Evolutionary conservation across 2,113 vertebrate genomes (phyloP).

Genomic region (Sturnus vulgaris): DNA sequence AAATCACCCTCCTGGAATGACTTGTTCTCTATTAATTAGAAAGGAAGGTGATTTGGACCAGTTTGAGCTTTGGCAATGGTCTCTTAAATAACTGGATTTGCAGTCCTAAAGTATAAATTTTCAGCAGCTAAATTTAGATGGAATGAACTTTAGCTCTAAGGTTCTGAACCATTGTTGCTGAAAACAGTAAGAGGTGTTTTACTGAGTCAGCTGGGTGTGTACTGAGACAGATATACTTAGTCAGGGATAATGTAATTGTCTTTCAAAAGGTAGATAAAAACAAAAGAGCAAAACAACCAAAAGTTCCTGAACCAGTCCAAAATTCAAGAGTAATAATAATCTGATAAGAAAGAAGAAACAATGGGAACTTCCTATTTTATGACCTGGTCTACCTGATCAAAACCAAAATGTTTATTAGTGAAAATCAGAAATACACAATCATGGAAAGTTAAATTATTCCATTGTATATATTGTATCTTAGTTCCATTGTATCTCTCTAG

Average conservation of each 20-base stretch:
- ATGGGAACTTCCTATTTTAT: background rate
- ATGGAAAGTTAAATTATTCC: background rate
- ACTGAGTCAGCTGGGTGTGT: background rate
- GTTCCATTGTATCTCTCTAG: background rate
- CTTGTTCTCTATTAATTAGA: background rate
- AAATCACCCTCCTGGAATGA: background rate
- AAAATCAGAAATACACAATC: background rate
- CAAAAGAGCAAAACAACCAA: background rate
- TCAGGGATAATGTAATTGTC: background rate
- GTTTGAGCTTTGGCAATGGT: background rate
- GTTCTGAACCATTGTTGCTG: background rate
- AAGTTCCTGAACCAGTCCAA: background rate
- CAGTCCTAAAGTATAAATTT: background rate
- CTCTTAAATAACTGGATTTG: background rate
- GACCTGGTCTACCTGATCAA: background rate
- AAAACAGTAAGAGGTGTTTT: background rate
- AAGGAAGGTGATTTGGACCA: background rate
- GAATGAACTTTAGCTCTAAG: background rate
- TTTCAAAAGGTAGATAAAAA: background rate
- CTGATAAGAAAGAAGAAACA: background rate
- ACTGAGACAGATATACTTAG: background rate
- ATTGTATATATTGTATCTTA: background rate
- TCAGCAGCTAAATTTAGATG: background rate
- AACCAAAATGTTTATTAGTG: background rate
- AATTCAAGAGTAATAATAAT: background rate